phyloP scores from a whole-genome alignment of 2,113 vertebrate genomes.

The Agelaius phoeniceus region DNA sequence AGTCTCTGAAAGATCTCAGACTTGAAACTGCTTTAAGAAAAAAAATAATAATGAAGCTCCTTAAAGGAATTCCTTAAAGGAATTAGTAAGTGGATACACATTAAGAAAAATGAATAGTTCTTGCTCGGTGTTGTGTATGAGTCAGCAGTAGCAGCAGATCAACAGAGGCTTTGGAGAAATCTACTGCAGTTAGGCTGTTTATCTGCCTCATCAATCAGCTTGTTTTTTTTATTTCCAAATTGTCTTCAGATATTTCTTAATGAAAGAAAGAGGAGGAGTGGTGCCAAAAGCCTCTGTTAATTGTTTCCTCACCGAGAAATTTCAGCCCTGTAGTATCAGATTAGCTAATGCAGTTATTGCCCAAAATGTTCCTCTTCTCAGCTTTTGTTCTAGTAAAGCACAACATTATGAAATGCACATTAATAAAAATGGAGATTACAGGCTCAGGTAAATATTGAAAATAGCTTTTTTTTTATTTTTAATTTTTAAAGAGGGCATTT shows the following conservation, averaged over 20 bases:
- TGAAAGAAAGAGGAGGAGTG: not conserved
- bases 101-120: not conserved
- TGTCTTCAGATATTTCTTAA: not conserved
- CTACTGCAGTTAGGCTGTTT: not conserved
- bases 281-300: slow-evolving; percentile 1
- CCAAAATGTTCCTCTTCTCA: not conserved
- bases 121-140: not conserved
- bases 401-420: not conserved
- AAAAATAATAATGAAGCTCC: not conserved
- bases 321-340: not conserved
- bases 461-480: not conserved
- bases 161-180: not conserved
- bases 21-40: not conserved
- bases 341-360: not conserved
- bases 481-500: not conserved
- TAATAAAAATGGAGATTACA: not conserved
- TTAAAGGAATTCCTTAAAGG: not conserved
- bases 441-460: not conserved
- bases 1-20: not conserved
- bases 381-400: not conserved
- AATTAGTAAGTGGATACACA: not conserved
- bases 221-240: not conserved
- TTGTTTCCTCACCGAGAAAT: not conserved
- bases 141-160: not conserved
- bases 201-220: not conserved